These are phyloP conservation scores for Struthidea cinerea DNA, from an alignment of 2,113 vertebrate genomes.

Conservation along the genomic window DNA sequence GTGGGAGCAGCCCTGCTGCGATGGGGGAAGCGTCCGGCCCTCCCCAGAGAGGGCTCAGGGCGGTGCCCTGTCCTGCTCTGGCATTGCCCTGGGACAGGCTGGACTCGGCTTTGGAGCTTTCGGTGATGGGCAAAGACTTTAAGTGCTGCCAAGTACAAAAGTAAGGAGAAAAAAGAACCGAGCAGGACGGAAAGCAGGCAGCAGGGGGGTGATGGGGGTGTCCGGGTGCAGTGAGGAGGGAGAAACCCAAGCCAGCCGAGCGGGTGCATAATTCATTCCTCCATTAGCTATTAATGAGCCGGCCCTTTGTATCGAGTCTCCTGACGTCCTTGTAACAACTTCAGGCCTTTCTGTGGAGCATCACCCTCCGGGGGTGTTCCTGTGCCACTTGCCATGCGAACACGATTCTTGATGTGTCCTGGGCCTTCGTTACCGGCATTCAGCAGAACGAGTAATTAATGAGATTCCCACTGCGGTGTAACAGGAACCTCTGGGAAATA, in stretches of 20 bases:
- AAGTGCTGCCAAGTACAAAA: neutral
- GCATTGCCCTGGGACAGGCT: accelerated
- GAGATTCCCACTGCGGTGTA: neutral
- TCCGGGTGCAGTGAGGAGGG: neutral
- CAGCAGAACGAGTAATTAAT: conserved; percentile 14
- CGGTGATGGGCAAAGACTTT: neutral
- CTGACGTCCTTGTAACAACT: conserved; percentile 52
- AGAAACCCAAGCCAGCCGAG: neutral
- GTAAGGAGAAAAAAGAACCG: neutral
- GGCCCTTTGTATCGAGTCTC: conserved; percentile 49
- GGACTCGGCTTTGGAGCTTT: neutral
- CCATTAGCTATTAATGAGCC: conserved; percentile 53
- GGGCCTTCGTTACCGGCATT: neutral
- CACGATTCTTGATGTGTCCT: conserved; percentile 38
- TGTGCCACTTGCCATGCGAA: conserved; percentile 25
- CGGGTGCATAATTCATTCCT: conserved; percentile 43
- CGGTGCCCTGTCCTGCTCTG: neutral
- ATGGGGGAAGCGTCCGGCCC: accelerated
- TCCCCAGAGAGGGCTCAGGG: neutral
- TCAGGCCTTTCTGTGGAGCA: conserved; percentile 54
- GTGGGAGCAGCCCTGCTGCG: accelerated
- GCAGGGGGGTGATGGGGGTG: neutral
- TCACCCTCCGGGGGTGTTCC: conserved; percentile 10
- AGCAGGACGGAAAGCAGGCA: neutral
- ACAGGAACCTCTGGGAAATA: neutral